Percentiles rank a stretch among this genome's conserved stretches.
Evolutionary conservation across 2,797 vertebrate species (phyloP).

Genomic region (Clarias laeviceps): DNA sequence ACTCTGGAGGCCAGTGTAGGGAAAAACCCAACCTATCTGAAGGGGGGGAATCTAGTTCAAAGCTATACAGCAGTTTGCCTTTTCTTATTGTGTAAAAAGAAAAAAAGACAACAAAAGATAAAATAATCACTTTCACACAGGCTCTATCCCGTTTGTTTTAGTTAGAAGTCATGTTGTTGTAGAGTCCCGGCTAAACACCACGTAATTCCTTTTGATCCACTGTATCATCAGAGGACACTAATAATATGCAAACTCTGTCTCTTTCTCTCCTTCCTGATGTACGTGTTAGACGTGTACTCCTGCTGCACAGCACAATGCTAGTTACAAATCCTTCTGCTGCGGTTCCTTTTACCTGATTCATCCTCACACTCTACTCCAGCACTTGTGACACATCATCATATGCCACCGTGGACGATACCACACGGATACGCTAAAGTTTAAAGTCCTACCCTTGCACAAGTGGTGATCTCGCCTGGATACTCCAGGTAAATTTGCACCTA

Average conservation of each 20-base stretch:
- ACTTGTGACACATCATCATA: neutral
- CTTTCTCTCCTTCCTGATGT: neutral
- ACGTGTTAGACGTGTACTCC: neutral
- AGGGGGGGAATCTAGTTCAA: neutral
- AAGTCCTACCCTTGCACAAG: neutral
- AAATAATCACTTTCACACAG: neutral
- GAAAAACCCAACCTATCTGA: neutral
- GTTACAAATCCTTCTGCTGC: neutral
- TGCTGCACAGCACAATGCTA: neutral
- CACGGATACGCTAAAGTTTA: neutral
- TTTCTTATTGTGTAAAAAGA: neutral
- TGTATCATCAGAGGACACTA: neutral
- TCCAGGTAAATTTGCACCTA: neutral
- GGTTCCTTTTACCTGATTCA: neutral
- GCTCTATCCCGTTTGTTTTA: neutral
- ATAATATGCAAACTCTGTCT: neutral
- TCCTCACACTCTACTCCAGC: neutral
- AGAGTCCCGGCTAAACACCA: neutral
- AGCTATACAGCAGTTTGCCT: neutral
- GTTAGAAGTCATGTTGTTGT: neutral
- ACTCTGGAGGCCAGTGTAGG: neutral
- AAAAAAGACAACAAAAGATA: neutral
- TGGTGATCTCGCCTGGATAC: neutral
- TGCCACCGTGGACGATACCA: neutral
- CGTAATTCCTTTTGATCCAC: neutral